Conservation (phyloP, 1,140 invertebrate species). For the Battus philenor region DNA sequence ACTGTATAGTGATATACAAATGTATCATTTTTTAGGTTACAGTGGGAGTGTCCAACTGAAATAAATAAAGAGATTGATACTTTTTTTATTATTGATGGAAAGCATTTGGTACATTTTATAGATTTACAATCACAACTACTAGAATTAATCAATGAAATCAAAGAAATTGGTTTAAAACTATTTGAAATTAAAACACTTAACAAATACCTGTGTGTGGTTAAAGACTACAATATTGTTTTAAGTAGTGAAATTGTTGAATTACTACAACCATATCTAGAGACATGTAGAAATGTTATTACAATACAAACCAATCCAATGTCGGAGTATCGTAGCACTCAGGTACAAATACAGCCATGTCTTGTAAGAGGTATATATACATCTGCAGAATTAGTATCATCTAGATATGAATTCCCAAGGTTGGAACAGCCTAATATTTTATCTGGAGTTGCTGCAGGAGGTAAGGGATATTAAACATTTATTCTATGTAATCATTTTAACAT, state of each 20-base stretch:
- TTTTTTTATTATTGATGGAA: constrained; percentile 53
- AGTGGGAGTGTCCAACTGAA: constrained; percentile 35
- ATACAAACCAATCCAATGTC: constrained; percentile 47
- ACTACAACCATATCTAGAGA: constrained; percentile 35
- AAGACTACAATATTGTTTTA: constrained; percentile 46
- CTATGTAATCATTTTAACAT: no score
- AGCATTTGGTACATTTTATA: constrained; percentile 41
- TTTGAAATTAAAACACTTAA: constrained; percentile 33
- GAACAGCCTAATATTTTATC: constrained; percentile 66
- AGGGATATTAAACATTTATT: no score
- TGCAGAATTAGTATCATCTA: constrained; percentile 14
- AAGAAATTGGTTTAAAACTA: constrained; percentile 39
- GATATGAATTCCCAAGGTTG: constrained; percentile 35
- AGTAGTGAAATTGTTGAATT: constrained; percentile 52
- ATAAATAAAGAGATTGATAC: constrained; percentile 32
- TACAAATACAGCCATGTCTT: constrained; percentile 27
- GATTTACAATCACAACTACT: constrained; percentile 29
- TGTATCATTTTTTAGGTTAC: constrained; percentile 39
- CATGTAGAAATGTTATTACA: constrained; percentile 38
- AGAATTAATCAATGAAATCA: constrained; percentile 38
- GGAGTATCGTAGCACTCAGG: constrained; percentile 44
- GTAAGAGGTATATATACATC: constrained; percentile 42
- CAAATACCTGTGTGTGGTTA: constrained; percentile 46
- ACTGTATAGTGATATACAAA: no score
- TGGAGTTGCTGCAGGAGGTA: constrained; percentile 61